Evolutionary conservation across 2,888 invertebrate species (phyloP).

Genomic region (Nephrotoma flavescens): DNA sequence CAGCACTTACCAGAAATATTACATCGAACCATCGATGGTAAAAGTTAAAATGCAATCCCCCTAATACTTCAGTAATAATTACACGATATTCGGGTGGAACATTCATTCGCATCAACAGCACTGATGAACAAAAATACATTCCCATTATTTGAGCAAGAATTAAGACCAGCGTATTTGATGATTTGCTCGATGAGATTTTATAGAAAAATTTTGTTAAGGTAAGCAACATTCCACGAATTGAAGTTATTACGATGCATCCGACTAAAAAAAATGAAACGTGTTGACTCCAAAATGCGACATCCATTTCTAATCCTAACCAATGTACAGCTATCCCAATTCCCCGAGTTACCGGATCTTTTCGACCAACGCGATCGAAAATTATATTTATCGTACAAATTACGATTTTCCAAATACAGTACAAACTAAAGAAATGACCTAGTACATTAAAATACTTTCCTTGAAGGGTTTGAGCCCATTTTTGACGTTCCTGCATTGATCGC

Average conservation of each 20-base stretch:
- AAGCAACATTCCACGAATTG: constrained; percentile 86
- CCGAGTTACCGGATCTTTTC: constrained; percentile 93
- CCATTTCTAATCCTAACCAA: constrained; percentile 90
- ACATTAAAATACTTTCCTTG: constrained; percentile 98
- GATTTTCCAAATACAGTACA: constrained; percentile 98
- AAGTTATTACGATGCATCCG: constrained; percentile 95
- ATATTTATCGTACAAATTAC: constrained; percentile 98
- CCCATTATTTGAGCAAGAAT: constrained; percentile 98
- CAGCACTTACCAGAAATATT: constrained; percentile 91
- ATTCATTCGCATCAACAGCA: constrained; percentile 95
- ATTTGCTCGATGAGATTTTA: constrained; percentile 96
- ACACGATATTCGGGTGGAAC: constrained; percentile 95
- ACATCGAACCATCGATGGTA: constrained; percentile 99
- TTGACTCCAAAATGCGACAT: constrained; percentile 98
- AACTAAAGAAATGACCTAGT: constrained; percentile 93
- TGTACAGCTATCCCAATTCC: constrained; percentile 93
- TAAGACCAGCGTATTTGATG: constrained; percentile 94
- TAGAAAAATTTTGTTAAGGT: constrained; percentile 99
- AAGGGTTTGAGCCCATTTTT: constrained; percentile 90
- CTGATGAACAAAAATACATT: constrained; percentile 98
- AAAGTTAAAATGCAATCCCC: constrained; percentile 95
- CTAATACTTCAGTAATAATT: constrained; percentile 74
- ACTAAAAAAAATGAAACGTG: constrained; percentile 94
- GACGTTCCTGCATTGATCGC: constrained; percentile 77
- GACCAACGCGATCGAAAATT: constrained; percentile 95